Base-by-base conservation (phyloP, 2,113 vertebrate species). In the Silurus meridionalis region DNA sequence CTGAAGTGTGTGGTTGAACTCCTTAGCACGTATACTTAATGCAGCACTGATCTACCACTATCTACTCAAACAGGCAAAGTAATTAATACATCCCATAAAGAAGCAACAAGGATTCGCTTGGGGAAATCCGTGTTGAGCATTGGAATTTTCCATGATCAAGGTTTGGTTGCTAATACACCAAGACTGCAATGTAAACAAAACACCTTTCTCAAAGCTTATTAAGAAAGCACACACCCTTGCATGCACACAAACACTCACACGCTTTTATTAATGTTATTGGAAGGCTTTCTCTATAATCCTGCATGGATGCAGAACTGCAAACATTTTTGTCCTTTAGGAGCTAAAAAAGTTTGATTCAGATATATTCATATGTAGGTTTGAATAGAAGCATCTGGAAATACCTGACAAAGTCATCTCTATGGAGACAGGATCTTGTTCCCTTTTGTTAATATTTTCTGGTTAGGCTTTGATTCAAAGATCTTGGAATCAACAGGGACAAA, bases 151-250 rank as follows among this genome's bases (percentile, higher is more conserved):
- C 53, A 79, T 3, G 14, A 28, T 79, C 55, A 79, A 55, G 77
- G 53, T 79, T 79, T 19, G 77, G 77, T 25, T 79, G 77, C 25
- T 79, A 25, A 75, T 61, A 61, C 7, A 6, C 57, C 37, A 37
- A 74, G 21, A 52, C 37, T 46, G 7, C 4, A 60, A 8, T 83
- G 67, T 75, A 84, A 75, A 84, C 57, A 84, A 77, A 84, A 52
- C 58, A 53, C 83, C 69, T 57, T 58, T 19, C 21, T 50, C 57
- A 72, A 37, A 84, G 23, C 69, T 83, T 71, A 60, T 83, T 74
- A 74, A 50, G 5, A 75, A 72, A 21, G 21, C 67, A 72, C 67
- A 60, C 66, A 57, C 9, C 53, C n/a, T 17, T 79, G 53, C 37
- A 60, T 53, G 60, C 81, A 69, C 52, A 46, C 52, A 69, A 60